Evolutionary conservation across 1,140 invertebrate genomes (phyloP).

Genomic region (Polyergus mexicanus): DNA sequence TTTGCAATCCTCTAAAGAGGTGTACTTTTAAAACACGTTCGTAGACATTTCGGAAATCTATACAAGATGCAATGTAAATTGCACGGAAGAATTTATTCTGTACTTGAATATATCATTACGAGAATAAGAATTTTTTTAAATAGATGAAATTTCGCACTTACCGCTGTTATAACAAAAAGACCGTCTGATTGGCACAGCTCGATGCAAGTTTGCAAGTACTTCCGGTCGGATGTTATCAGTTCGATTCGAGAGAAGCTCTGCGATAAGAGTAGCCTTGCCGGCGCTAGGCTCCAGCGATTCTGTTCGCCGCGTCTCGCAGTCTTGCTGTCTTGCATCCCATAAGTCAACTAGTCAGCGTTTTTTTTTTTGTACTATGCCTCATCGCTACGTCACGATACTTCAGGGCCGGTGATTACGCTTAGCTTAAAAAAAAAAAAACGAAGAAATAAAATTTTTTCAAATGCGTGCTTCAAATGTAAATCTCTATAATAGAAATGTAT

Average conservation of each 20-base stretch:
- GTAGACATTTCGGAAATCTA: not conserved
- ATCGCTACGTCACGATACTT: not conserved
- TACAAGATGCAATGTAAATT: not conserved
- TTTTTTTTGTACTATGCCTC: not conserved
- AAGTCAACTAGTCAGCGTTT: not conserved
- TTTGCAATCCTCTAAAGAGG: not conserved
- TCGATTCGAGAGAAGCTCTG: not conserved
- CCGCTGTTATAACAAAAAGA: slow-evolving; percentile 10
- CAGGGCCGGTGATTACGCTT: slow-evolving; percentile 22
- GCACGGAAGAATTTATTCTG: no score
- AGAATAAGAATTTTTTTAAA: not conserved
- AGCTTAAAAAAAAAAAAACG: not conserved
- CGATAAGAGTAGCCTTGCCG: not conserved
- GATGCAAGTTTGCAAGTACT: not conserved
- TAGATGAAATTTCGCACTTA: slow-evolving; percentile 24
- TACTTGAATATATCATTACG: not conserved
- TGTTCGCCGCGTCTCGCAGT: not conserved
- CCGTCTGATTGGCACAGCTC: not conserved
- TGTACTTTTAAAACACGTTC: not conserved
- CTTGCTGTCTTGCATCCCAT: no score
- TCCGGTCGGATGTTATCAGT: slow-evolving; percentile 26
- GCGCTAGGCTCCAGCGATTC: not conserved
- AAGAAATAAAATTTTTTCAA: not conserved
- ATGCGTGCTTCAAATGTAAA: not conserved
- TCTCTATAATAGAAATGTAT: not conserved